A percentile compares a stretch with the other conserved stretches of the same genome.
Conservation (phyloP, 2,797 vertebrate species). For the Argyrosomus regius region DNA sequence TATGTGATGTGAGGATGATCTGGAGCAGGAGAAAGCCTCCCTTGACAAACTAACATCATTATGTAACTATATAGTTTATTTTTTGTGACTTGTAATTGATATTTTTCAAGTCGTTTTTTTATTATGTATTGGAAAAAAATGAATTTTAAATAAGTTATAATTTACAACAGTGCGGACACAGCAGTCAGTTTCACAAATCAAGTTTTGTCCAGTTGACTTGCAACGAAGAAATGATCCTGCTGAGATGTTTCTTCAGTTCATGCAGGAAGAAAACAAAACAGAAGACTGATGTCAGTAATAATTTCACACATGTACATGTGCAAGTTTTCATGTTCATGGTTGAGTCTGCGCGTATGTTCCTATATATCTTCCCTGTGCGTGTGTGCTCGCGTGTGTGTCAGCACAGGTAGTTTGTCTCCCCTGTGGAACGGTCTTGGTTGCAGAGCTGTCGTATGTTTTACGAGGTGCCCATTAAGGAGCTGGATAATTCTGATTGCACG, state of each 20-base stretch:
- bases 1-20: too few species aligned
- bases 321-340: conserved; percentile 20
- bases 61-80: too few species aligned
- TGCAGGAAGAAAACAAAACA: conserved; percentile 7
- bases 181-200: background rate
- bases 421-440: conserved; percentile 70
- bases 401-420: conserved; percentile 79
- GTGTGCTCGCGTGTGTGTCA: conserved; percentile 26
- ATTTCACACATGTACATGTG: conserved; percentile 26
- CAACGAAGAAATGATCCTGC: background rate
- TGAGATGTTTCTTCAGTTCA: conserved; percentile 10
- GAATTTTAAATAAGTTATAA: too few species aligned
- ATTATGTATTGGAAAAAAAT: too few species aligned
- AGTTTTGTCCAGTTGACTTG: background rate
- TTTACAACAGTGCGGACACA: background rate
- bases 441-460: conserved; percentile 85
- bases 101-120: background rate
- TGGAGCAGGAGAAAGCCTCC: too few species aligned
- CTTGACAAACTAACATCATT: too few species aligned
- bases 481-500: conserved; percentile 87
- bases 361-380: conserved; percentile 23
- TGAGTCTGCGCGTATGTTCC: background rate
- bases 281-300: background rate
- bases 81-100: background rate
- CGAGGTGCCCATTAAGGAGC: conserved; percentile 85